phyloP scores from a whole-genome alignment of 2,113 vertebrate species.

The Jaculus jaculus region DNA sequence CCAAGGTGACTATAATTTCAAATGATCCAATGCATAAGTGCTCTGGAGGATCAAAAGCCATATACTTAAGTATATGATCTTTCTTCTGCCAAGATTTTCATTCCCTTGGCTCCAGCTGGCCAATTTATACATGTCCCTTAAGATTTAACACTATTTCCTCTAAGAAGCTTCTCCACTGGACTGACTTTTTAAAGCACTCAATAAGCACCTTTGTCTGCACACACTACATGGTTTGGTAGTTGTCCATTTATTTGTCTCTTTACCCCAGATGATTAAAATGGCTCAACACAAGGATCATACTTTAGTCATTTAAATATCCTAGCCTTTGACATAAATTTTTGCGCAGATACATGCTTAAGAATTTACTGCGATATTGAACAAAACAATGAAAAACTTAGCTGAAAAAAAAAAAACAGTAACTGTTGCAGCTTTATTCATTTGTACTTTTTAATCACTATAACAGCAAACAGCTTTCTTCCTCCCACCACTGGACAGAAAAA shows the following conservation, averaged over 20 bases:
- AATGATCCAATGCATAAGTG: not conserved
- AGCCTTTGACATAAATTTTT: not conserved
- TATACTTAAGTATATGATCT: not conserved
- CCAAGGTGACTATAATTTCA: slow-evolving; percentile 23
- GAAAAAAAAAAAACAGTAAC: slow-evolving; percentile 18
- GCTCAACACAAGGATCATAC: slow-evolving; percentile 11
- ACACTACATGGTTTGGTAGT: not conserved
- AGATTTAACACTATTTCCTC: slow-evolving; percentile 34
- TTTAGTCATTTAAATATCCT: not conserved
- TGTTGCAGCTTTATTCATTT: not conserved
- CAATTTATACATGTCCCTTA: slow-evolving; percentile 31
- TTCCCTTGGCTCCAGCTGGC: slow-evolving; percentile 27
- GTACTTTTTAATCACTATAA: not conserved
- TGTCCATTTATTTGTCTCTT: slow-evolving; percentile 28
- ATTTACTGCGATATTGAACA: slow-evolving; percentile 20
- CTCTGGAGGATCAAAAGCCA: slow-evolving; percentile 45
- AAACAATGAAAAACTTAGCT: not conserved
- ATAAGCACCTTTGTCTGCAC: not conserved
- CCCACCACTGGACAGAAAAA: not conserved
- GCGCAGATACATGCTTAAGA: not conserved
- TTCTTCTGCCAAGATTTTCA: slow-evolving; percentile 51
- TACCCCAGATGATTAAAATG: slow-evolving; percentile 10
- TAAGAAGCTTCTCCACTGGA: not conserved
- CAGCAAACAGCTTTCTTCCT: not conserved
- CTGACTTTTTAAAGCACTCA: not conserved